phyloP scores from a whole-genome alignment of 2,888 invertebrate genomes.

The Taphrorychus bicolor region DNA sequence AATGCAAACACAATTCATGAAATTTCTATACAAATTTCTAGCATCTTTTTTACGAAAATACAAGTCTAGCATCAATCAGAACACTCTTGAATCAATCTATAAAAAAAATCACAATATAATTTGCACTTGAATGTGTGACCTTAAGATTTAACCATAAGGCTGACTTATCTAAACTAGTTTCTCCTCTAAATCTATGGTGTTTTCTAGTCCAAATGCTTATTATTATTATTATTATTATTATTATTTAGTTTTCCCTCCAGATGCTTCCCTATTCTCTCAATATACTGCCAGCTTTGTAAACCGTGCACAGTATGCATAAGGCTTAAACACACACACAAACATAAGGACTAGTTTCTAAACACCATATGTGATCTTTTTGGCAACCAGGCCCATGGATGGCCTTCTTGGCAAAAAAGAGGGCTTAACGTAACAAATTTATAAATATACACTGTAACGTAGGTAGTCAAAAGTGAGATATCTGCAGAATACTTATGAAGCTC shows the following conservation, averaged over 20 bases:
- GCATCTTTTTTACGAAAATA: too few relatives aligned
- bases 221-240: not conserved
- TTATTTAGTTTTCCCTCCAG: not conserved
- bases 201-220: conserved; percentile 16
- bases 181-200: conserved; percentile 39
- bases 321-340: not conserved
- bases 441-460: not conserved
- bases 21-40: too few relatives aligned
- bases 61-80: too few relatives aligned
- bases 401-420: not conserved
- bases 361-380: conserved; percentile 17
- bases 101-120: not conserved
- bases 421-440: not conserved
- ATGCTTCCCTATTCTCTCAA: not conserved
- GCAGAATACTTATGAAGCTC: conserved; percentile 30
- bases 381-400: not conserved
- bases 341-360: conserved; percentile 7
- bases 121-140: conserved; percentile 49
- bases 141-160: conserved; percentile 53
- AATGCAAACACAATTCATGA: too few relatives aligned
- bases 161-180: conserved; percentile 53
- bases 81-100: too few relatives aligned
- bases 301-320: conserved; percentile 17
- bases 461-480: conserved; percentile 30
- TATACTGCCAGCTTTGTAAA: conserved; percentile 20